Evolutionary conservation across 2,113 vertebrate genomes (phyloP).

Genomic region (Chloropsis hardwickii): DNA sequence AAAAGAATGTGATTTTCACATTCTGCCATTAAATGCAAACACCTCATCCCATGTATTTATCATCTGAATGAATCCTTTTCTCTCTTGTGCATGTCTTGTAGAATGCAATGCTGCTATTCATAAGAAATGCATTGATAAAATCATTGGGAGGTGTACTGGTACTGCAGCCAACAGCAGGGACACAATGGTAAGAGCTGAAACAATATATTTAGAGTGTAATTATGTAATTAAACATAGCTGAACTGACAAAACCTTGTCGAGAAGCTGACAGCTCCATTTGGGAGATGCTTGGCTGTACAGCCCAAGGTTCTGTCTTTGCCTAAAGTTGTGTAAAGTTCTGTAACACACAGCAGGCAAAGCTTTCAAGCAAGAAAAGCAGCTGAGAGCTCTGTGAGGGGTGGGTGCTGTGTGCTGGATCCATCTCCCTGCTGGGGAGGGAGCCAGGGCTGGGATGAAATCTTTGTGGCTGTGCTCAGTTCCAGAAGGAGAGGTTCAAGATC

Average conservation of each 20-base stretch:
- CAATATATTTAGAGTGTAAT: neutral
- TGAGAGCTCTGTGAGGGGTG: neutral
- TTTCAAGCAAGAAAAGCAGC: neutral
- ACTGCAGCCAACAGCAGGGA: slow-evolving; percentile 97
- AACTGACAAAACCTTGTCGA: neutral
- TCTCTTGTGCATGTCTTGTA: slow-evolving; percentile 59
- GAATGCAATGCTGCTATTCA: slow-evolving; percentile 99
- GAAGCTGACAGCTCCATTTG: neutral
- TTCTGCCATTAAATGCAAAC: neutral
- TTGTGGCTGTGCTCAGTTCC: slow-evolving; percentile 80
- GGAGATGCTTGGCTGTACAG: neutral
- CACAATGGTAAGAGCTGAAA: slow-evolving; percentile 84
- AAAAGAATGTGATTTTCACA: neutral
- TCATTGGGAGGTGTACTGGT: slow-evolving; percentile 95
- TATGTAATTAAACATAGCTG: neutral
- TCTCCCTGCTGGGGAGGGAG: neutral
- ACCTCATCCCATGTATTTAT: neutral
- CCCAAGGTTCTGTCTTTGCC: neutral
- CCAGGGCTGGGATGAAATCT: neutral
- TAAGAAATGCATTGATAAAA: slow-evolving; percentile 99
- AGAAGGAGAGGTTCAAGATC: slow-evolving; percentile 99
- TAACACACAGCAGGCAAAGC: neutral
- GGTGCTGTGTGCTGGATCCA: neutral
- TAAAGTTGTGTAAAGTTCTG: neutral
- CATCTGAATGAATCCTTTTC: neutral